Evolutionary conservation across 2,113 vertebrate species (phyloP), one percentile per base, ranked within the genome.

Genomic region (Halichoerus grypus): DNA sequence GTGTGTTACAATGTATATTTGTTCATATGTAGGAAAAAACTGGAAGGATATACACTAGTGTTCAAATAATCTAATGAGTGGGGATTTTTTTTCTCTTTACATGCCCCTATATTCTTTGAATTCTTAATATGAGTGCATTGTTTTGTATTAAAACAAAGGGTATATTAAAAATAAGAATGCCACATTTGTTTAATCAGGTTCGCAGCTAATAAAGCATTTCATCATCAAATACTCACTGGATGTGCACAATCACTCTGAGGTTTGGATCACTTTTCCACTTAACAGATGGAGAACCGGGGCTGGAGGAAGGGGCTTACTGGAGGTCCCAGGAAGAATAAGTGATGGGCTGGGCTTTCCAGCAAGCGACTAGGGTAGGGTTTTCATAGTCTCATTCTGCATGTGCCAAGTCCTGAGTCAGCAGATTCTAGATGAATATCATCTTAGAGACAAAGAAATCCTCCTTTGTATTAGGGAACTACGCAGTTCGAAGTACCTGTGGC

Each of bases 141-240:
- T 71, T 95, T 76, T 81, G 39, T 59, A 36, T 59, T 46, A 39
- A 94, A 94, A 74, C 69, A 74, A 84, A 65, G 24, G 57, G 9
- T 13, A 46, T 59, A 26, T 49, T 94, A 90, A 74, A 92, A 91
- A 95, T 42, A 65, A 92, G 22, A 86, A 72, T n/a, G 74, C 8
- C 39, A 57, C 5, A 1, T 46, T 33, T 39, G 71, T 42, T 39
- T 31, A 76, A 8, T 55, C 42, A 53, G 11, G 39, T 36, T 85
- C 91, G 3, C 26, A 72, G 61, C 8, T 86, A 51, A 51, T 46
- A 51, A 86, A 59, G 51, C 71, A 67, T 57, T 51, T 36, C 79
- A 49, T 53, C 65, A 76, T 94, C 81, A 65, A 57, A 76, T 12
- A 53, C 21, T 53, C 85, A 46, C 71, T 31, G 24, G 46, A 31